Evolutionary conservation across 2,113 vertebrate species (phyloP), one percentile per base, ranked within the genome.

Genomic region (Lota lota): DNA sequence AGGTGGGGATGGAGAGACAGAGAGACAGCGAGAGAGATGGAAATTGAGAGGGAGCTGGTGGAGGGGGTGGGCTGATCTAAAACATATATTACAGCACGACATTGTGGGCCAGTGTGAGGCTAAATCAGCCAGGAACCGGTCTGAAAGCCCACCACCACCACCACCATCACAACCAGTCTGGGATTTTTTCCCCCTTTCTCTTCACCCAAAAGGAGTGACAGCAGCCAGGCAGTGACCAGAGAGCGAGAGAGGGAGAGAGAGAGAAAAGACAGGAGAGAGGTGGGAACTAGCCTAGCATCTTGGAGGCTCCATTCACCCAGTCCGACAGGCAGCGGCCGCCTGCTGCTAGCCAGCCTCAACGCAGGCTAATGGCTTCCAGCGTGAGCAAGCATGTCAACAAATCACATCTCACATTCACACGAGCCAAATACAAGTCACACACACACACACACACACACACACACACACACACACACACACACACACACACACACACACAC

Each of bases 321-420:
- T 33, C 59, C 77, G 79, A 86, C 77, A 74, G 16, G 77, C 75
- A 78, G 78, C 71, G 70, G 80, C 79, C 77, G 78, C 80, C 88
- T 91, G 76, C 82, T 80, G 83, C 69, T 83, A 22, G 28, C 19
- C 80, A 83, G 74, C 22, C 76, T 63, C 70, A 59, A 74, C 73
- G 88, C 92, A 89, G 83, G 88, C 88, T 93, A 93, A 96, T 92
- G 93, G 91, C 91, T 89, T 92, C 91, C 88, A 90, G 76, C 74
- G 68, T 77, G 64, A 84, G 79, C 77, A 80, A 72, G 72, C 79
- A 77, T 86, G 87, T 90, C 91, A 94, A 90, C 82, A 88, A 61
- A 75, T 85, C 87, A 86, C 77, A 88, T 65, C 77, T 60, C 68
- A 54, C 3, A 66, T 33, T 18, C 70, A 70, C 65, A 21, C 51